Evolutionary conservation across 2,888 invertebrate genomes (phyloP).

Genomic region (Drosophila subquinaria): DNA sequence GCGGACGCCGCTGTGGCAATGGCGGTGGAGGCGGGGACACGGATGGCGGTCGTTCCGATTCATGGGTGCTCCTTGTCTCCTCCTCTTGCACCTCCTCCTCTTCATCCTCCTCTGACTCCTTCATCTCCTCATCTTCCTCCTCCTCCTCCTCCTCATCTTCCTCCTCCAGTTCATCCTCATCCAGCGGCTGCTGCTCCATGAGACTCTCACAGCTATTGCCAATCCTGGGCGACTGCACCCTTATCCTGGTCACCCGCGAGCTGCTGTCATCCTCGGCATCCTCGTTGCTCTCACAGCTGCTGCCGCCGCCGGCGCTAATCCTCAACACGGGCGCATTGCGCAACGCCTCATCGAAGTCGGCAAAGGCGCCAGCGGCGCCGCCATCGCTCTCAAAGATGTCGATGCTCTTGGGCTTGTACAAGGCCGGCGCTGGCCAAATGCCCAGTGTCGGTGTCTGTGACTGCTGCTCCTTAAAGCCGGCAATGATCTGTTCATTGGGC

Average conservation of each 20-base stretch:
- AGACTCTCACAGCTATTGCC: conserved; percentile 81
- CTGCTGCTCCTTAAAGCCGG: conserved; percentile 59
- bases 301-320: conserved; percentile 59
- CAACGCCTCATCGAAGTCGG: conserved; percentile 84
- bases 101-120: neutral
- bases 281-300: conserved; percentile 68
- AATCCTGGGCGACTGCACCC: conserved; percentile 57
- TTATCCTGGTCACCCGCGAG: conserved; percentile 54
- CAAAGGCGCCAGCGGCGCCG: conserved; percentile 74
- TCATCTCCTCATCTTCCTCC: neutral
- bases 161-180: conserved; percentile 37
- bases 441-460: no score
- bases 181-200: conserved; percentile 63
- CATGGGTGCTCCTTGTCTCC: neutral
- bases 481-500: conserved; percentile 73
- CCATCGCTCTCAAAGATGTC: conserved; percentile 82
- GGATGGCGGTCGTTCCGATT: conserved; percentile 67
- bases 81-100: conserved; percentile 45
- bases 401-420: conserved; percentile 82
- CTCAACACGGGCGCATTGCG: conserved; percentile 81
- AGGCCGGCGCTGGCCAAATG: conserved; percentile 55
- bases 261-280: conserved; percentile 65
- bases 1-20: conserved; percentile 67
- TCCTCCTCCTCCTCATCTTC: conserved; percentile 35
- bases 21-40: conserved; percentile 79